Conservation (phyloP, 2,888 invertebrate genomes). For the Apoda limacodes region DNA sequence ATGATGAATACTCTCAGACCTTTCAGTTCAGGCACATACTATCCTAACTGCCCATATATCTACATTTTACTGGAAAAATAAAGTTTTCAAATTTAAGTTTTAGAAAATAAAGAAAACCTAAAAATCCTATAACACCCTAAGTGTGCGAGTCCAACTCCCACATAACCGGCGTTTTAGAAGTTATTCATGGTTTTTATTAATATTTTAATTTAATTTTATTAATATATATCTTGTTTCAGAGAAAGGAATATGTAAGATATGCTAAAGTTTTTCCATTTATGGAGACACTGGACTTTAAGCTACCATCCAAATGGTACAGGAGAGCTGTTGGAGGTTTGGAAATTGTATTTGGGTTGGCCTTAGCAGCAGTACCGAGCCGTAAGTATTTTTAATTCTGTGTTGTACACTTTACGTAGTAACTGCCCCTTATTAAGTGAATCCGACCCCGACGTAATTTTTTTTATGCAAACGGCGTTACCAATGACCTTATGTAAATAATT, state of each 20-base stretch:
- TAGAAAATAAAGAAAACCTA: constrained; percentile 1
- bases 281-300: constrained; percentile 83
- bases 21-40: too few species aligned
- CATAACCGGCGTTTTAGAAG: neutral
- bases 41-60: too few species aligned
- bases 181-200: constrained; percentile 11
- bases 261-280: constrained; percentile 93
- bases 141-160: neutral
- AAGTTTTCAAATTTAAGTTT: too few species aligned
- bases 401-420: too few species aligned
- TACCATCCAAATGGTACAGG: constrained; percentile 93
- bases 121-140: neutral
- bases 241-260: constrained; percentile 95
- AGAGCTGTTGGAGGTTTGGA: constrained; percentile 86
- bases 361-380: constrained; percentile 88
- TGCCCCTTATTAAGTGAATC: too few species aligned
- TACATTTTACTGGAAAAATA: too few species aligned
- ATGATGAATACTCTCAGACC: too few species aligned
- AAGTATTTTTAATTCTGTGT: too few species aligned
- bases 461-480: too few species aligned
- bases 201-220: constrained; percentile 2
- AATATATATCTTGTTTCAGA: constrained; percentile 75
- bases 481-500: too few species aligned
- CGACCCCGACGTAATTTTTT: too few species aligned
- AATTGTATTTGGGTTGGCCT: constrained; percentile 84